These are phyloP conservation scores for Cryptophagus acutangulus DNA, from an alignment of 2,888 invertebrate species.

Conservation along the genomic window DNA sequence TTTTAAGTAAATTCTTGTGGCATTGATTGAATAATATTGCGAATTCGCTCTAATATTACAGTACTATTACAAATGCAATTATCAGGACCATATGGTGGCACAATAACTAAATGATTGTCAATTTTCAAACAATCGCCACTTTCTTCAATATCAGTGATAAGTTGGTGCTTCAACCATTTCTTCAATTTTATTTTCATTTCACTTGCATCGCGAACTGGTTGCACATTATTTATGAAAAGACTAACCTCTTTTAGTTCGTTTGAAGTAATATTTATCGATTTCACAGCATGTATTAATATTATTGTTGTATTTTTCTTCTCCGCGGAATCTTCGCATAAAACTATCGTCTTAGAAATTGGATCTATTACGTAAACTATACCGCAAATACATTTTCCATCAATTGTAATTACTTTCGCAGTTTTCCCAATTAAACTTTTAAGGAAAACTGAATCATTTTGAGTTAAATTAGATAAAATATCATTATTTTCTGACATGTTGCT, in stretches of 20 bases:
- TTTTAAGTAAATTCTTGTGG: conserved; percentile 30
- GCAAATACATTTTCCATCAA: conserved; percentile 28
- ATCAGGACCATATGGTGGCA: conserved; percentile 43
- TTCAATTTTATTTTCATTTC: conserved; percentile 30
- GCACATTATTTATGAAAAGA: conserved; percentile 12
- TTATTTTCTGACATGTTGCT: too few species aligned
- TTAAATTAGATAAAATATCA: too few species aligned
- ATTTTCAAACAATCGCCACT: conserved; percentile 39
- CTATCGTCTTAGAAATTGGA: conserved; percentile 40
- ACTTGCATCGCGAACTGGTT: conserved; percentile 6
- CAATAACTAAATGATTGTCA: conserved; percentile 41
- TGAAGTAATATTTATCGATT: conserved; percentile 29
- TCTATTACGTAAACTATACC: conserved; percentile 41
- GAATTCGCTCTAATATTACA: conserved; percentile 43
- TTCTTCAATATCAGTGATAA: conserved; percentile 42
- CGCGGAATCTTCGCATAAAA: conserved; percentile 24
- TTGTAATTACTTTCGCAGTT: conserved; percentile 33
- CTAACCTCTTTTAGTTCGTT: conserved; percentile 27
- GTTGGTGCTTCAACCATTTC: conserved; percentile 42
- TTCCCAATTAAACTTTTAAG: conserved; percentile 38
- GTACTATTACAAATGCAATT: conserved; percentile 44
- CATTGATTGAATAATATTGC: conserved; percentile 41
- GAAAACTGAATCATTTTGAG: conserved; percentile 31
- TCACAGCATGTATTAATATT: conserved; percentile 34
- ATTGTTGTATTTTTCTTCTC: conserved; percentile 25